Percentiles rank a stretch among this genome's conserved stretches.
These are phyloP conservation scores for Sebastes itinus DNA, from an alignment of 2,797 vertebrate species.

Conservation along the genomic window DNA sequence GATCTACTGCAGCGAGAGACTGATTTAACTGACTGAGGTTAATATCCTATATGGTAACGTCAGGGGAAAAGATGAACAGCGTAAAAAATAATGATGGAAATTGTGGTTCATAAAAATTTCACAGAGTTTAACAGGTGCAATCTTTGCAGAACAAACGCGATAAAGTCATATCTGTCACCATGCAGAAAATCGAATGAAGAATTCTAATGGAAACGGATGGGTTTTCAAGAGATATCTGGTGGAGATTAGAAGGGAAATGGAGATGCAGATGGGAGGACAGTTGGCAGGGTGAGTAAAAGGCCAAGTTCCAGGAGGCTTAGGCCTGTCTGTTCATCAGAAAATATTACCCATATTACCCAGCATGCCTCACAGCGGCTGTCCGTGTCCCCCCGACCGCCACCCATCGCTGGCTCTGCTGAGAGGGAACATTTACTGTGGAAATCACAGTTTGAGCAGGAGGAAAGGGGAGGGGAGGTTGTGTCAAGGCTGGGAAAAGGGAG, in stretches of 20 bases:
- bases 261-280: conserved; percentile 34
- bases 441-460: conserved; percentile 36
- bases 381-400: conserved; percentile 15
- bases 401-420: conserved; percentile 39
- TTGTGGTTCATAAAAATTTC: conserved; percentile 8
- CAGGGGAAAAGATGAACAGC: not conserved
- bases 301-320: conserved; percentile 23
- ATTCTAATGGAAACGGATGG: conserved; percentile 16
- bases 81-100: conserved; percentile 1
- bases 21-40: not conserved
- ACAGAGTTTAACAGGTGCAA: not conserved
- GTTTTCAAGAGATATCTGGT: not conserved
- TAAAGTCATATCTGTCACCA: not conserved
- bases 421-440: conserved; percentile 55
- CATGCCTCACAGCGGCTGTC: conserved; percentile 56
- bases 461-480: conserved; percentile 21
- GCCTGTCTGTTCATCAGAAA: conserved; percentile 61
- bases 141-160: not conserved
- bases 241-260: conserved; percentile 1
- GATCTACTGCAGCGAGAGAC: not conserved
- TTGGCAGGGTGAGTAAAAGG: conserved; percentile 26
- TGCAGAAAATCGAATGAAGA: not conserved
- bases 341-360: conserved; percentile 64
- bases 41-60: not conserved
- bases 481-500: not conserved